Base-by-base conservation (phyloP, 1,140 invertebrate species). In the Eulimnadia texana region DNA sequence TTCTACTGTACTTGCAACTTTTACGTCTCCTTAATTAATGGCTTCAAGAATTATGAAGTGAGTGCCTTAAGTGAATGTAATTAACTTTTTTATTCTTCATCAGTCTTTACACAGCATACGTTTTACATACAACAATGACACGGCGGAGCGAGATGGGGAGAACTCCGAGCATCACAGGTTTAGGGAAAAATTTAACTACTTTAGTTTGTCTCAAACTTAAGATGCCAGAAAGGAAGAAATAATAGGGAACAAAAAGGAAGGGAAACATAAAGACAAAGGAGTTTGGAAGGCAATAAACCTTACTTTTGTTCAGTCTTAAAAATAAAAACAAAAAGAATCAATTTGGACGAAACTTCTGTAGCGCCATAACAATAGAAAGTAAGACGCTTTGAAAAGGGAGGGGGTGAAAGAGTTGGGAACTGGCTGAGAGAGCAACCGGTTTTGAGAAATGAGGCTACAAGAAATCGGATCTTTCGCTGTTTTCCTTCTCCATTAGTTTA, bases 401-500 rank as follows among this genome's bases (percentile, higher is more conserved):
- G 29, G 28, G 25, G 55, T 25, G 23, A 33, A 25, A 29, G 25
- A 42, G 50, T 50, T 19, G n/a, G n/a, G 33, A 42, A 42, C 33
- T 16, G 33, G 33, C 33, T 16, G 16, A 9, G 33, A 42, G 33
- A 42, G 33, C 33, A 42, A 42, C 33, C 33, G 33, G 33, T 42
- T 42, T 42, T 16, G 16, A 16, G 33, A 42, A 42, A 42, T 42
- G 33, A 16, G 33, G 33, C 33, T 42, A 42, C 33, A 54, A 54
- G 22, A 50, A 50, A 50, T n/a, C 2, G 22, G 25, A 54, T 54
- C 50, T 19, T 23, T 54, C 52, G 2, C 1, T 52, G n/a, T 60
- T 24, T 16, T 19, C n/a, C 27, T 24, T n/a, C 24, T 24, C 3
- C 24, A 42, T 61, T 10, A 13, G 19, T 76, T 82, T 84, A 90